Conservation (phyloP, 2,113 vertebrate species). For the human (Homo sapiens) region GRCh38 chrX:77561001-77561500, state of each 20-base stretch:
- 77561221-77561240: constrained; percentile 10
- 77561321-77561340: background rate
- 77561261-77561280: constrained; percentile 23
- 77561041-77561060: background rate
- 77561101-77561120: constrained; percentile 13
- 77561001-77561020: background rate
- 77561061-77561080: background rate
- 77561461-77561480: constrained; percentile 6
- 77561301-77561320: background rate
- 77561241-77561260: background rate
- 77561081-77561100: background rate
- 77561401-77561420: constrained; percentile 1
- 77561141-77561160: background rate
- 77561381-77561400: background rate
- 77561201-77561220: constrained; percentile 12
- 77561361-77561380: background rate
- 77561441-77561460: constrained; percentile 18
- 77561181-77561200: background rate
- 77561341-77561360: too few relatives aligned
- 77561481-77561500: background rate
- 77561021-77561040: background rate
- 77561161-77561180: background rate
- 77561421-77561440: constrained; percentile 5
- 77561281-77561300: background rate
- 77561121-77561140: background rate